A percentile compares a stretch with the other conserved stretches of the same genome.
These are phyloP conservation scores for Gallinago nigripennis DNA, from an alignment of 2,797 vertebrate genomes.

Conservation along the genomic window DNA sequence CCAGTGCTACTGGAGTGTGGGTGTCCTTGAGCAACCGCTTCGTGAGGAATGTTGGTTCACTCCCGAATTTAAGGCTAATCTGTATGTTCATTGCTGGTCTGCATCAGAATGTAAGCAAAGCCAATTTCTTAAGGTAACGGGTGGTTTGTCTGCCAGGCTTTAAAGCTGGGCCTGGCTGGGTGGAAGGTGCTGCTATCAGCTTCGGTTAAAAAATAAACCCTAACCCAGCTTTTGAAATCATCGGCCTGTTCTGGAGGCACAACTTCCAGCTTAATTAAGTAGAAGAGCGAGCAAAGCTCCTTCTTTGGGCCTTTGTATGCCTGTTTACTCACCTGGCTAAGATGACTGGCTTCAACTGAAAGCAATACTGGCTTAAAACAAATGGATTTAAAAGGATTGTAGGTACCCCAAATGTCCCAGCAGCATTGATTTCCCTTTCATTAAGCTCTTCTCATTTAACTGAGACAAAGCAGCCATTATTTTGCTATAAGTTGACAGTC, in stretches of 20 bases:
- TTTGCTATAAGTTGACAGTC: not conserved
- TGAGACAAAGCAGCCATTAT: not conserved
- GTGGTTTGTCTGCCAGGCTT: not conserved
- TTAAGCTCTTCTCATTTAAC: not conserved
- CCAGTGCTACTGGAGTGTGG: not conserved
- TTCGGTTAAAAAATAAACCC: not conserved
- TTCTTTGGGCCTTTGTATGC: not conserved
- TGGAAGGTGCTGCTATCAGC: not conserved
- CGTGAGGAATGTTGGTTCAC: not conserved
- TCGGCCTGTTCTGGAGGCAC: not conserved
- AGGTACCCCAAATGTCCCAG: not conserved
- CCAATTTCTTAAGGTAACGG: not conserved
- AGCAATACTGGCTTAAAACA: not conserved
- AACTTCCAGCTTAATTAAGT: not conserved
- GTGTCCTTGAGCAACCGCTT: slow-evolving; percentile 9
- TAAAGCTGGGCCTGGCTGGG: not conserved
- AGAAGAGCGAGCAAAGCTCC: not conserved
- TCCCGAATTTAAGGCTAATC: not conserved
- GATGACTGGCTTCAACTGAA: not conserved
- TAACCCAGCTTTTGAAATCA: not conserved
- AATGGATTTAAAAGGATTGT: not conserved
- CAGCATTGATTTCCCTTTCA: not conserved
- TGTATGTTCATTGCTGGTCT: not conserved
- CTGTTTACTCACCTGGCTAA: not conserved
- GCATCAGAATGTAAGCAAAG: not conserved